Base-by-base conservation (phyloP, 2,797 vertebrate species). In the Ctenopoma kingsleyae region DNA sequence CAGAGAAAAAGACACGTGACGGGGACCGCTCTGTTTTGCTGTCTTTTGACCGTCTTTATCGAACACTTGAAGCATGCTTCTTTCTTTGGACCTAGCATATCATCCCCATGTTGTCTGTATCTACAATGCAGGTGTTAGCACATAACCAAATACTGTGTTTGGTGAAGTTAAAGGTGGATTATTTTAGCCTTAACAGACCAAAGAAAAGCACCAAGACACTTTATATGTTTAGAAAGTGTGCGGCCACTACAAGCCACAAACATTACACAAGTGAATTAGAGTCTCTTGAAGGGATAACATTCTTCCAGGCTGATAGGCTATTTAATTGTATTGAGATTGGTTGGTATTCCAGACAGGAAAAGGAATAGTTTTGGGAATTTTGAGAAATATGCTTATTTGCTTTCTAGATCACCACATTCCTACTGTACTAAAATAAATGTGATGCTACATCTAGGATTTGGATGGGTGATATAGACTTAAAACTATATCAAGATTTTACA, bases 1-100 rank as follows among this genome's bases (percentile, higher is more conserved):
- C 36, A 57, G 23, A 53, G 15, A 9, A 50, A 52, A 0, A 50
- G 40, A 38, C 54, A 30, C 16, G 43, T 55, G 20, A 46, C 49
- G 23, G 61, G 11, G 54, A 53, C 13, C 23, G 4, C 63, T 57
- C 19, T 27, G 27, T 25, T 27, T 32, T 25, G 73, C 30, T 30
- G 40, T 30, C 49, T 7, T 30, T 23, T 46, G 61, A 51, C 43
- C 16, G 38, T 13, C 27, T 32, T 59, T 13, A 70, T 71, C 51
- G 25, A 69, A 80, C 50, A 71, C 38, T 57, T 51, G 68, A 82
- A 79, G 87, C 88, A 89, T 89, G 85, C 50, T 20, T 71, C 22
- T 63, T 52, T 56, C 62, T 56, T 40, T 19, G 40, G 62, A 71
- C 51, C 20, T 20, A 56, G 86, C 85, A 90, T 92, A 88, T 25